Base-by-base conservation (phyloP, 1,140 invertebrate species). In the Panulirus ornatus region DNA sequence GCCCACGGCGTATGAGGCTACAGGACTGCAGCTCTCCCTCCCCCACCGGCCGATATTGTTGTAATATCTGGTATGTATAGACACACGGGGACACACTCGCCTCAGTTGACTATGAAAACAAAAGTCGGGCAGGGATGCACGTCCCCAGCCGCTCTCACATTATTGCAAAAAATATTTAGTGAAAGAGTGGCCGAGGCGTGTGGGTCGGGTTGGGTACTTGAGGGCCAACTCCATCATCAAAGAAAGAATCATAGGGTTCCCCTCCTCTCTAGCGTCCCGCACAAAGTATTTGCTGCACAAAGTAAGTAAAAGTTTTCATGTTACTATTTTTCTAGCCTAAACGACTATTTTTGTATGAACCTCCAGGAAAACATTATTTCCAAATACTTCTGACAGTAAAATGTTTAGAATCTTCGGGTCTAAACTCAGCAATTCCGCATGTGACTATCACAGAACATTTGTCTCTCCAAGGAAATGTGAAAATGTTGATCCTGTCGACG, bases 221-320 rank as follows among this genome's bases (percentile, higher is more conserved):
- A 82, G 51, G 47, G 16, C 71, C 71, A 36, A 36, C 71, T 36
- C 30, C 16, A 36, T 36, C 71, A 73, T 73, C 71, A 79, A 51
- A 79, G 76, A 51, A 79, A 79, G 76, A 42, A 51, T 51, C 42
- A 22, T 42, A 71, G 16, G 19, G 16, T 84, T 47, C 44, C 44
- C 38, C 47, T 34, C 79, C 79, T 82, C 79, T 42, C 54, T 16
- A 34, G 40, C 51, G 27, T 82, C 51, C 79, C 82, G 44, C 82
- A 84, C 82, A 84, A 84, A 85, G 83, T 42, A 73, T 71, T 44
- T 16, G n/a, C 51, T 19, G 47, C 58, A 79, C 76, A 84, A 8
- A 84, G 82, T 84, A 85, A 66, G 83, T 85, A 85, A 85, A 85
- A 85, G 66, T 73, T 85, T 75, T 75, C 66, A 85, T 85, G 66